phyloP scores from a whole-genome alignment of 2,797 vertebrate genomes.

The Perodicticus potto region DNA sequence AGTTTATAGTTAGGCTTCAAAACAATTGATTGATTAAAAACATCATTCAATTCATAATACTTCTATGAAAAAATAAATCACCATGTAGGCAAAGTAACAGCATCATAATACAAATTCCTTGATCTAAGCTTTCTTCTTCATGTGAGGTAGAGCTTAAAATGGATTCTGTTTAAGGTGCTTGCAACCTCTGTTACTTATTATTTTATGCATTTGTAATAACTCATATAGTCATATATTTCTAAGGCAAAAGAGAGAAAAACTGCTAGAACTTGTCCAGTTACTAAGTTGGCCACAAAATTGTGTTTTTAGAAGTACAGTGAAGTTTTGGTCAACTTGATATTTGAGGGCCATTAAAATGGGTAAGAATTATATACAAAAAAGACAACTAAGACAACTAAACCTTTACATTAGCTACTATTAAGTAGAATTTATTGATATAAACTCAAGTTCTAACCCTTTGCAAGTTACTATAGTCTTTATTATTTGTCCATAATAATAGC shows the following conservation, averaged over 20 bases:
- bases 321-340: background rate
- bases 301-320: background rate
- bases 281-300: background rate
- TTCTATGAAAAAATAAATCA: background rate
- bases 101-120: background rate
- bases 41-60: background rate
- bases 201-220: background rate
- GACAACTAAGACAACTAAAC: background rate
- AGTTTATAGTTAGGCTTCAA: background rate
- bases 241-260: background rate
- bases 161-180: background rate
- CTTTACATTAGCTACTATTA: background rate
- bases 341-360: background rate
- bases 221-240: background rate
- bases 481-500: constrained; percentile 27
- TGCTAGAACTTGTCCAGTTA: background rate
- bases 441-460: background rate
- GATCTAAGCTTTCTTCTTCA: background rate
- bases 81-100: background rate
- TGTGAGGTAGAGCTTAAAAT: background rate
- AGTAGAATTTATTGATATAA: background rate
- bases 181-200: background rate
- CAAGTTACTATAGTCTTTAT: background rate
- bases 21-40: background rate
- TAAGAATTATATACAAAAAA: background rate